Evolutionary conservation across 2,888 invertebrate genomes (phyloP).

Genomic region (Allolobophora icterica): DNA sequence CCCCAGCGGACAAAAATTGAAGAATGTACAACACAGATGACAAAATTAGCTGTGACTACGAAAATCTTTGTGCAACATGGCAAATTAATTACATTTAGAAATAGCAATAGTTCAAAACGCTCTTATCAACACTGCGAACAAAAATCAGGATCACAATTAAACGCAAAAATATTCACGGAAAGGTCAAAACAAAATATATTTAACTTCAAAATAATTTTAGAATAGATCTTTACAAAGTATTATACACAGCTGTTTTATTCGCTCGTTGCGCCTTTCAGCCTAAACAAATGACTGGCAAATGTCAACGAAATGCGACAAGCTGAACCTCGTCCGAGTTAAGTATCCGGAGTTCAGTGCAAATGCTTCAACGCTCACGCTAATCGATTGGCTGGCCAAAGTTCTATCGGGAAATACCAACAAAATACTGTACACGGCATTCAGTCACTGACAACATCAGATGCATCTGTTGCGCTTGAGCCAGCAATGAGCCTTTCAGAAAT

Average conservation of each 20-base stretch:
- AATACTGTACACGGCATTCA: slow-evolving; percentile 11
- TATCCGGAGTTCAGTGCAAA: neutral
- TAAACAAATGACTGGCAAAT: neutral
- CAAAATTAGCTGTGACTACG: neutral
- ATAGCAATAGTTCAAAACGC: neutral
- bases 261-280: neutral
- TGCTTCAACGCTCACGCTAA: neutral
- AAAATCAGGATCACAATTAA: slow-evolving; percentile 4
- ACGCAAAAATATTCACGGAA: neutral
- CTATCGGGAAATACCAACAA: neutral
- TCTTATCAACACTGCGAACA: neutral
- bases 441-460: neutral
- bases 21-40: neutral
- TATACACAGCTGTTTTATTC: neutral
- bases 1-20: neutral
- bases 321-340: neutral
- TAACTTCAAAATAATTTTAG: neutral
- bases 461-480: neutral
- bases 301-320: neutral
- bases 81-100: neutral
- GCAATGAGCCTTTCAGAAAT: slow-evolving; percentile 9
- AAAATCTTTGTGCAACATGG: neutral
- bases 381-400: neutral
- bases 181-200: neutral
- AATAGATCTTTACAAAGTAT: neutral